These are phyloP conservation scores for Pyralis farinalis DNA, from an alignment of 2,888 invertebrate genomes.

Conservation along the genomic window DNA sequence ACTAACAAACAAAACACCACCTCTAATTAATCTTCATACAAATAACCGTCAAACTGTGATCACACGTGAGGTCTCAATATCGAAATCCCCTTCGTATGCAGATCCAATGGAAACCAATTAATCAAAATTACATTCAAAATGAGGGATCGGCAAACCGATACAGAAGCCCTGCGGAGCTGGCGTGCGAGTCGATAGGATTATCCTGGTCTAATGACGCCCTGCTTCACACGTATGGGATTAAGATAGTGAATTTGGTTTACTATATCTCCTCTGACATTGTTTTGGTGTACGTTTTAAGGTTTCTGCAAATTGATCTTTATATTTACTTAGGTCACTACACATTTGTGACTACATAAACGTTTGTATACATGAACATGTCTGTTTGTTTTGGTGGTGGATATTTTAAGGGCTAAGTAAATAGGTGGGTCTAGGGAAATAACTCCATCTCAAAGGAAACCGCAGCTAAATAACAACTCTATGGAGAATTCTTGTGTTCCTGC, in stretches of 20 bases:
- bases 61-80: slow-evolving; percentile 3
- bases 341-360: too few relatives aligned
- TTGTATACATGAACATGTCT: too few relatives aligned
- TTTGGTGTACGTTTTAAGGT: background rate
- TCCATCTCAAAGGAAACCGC: too few relatives aligned
- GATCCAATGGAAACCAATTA: slow-evolving; percentile 21
- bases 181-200: slow-evolving; percentile 43
- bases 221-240: slow-evolving; percentile 27
- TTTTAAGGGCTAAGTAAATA: too few relatives aligned
- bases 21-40: slow-evolving; percentile 8
- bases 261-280: slow-evolving; percentile 7
- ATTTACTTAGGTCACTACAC: too few relatives aligned
- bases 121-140: slow-evolving; percentile 24
- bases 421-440: too few relatives aligned
- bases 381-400: too few relatives aligned
- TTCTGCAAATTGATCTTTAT: too few relatives aligned
- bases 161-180: slow-evolving; percentile 31
- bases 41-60: slow-evolving; percentile 6
- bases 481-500: too few relatives aligned
- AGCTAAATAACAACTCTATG: too few relatives aligned
- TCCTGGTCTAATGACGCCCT: slow-evolving; percentile 39
- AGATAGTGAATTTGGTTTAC: slow-evolving; percentile 6
- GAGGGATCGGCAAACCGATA: slow-evolving; percentile 31
- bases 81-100: slow-evolving; percentile 1
- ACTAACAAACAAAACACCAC: background rate